Base-by-base conservation (phyloP, 2,113 vertebrate genomes). In the Syngnathus floridae region DNA sequence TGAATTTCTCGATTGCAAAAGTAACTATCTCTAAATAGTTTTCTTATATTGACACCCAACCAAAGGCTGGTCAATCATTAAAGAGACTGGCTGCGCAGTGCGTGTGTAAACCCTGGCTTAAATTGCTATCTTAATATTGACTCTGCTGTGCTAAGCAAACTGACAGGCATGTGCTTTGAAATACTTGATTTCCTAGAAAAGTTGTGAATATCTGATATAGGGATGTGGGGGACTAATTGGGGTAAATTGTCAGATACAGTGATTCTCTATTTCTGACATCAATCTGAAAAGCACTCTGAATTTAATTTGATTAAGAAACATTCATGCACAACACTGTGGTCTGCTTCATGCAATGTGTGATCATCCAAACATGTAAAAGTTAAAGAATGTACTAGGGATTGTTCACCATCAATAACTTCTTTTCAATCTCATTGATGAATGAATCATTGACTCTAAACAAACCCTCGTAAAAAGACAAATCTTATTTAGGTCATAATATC, bases 61-160 rank as follows among this genome's bases (percentile, higher is more conserved):
- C 64, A 72, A 75, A 77, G 54, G 62, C 61, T 40, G 67, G 78
- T 80, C 69, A 81, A 84, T 88, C 70, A 88, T 88, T 90, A 88
- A 87, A 84, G 66, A 38, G 58, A 31, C 51, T 70, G 73, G 74
- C 71, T 74, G 77, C 73, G 75, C 73, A 73, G 86, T 87, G 83
- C 82, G 82, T 85, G 83, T 84, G 82, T 86, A 86, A 87, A 84
- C 80, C 73, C 69, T 67, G 69, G 74, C 76, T 85, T 87, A 83
- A 88, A 88, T 85, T 77, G 78, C 84, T 84, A 66, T 75, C 82
- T 87, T 86, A 83, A 86, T 88, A 87, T 89, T 90, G 82, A 89
- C 85, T 82, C 66, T 81, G 64, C 81, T 85, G 74, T 84, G 82
- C 85, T 81, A 86, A 84, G 82, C 79, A 86, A 88, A 88, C 86